Conservation (phyloP, 2,113 vertebrate genomes). For the Chloropsis hardwickii region DNA sequence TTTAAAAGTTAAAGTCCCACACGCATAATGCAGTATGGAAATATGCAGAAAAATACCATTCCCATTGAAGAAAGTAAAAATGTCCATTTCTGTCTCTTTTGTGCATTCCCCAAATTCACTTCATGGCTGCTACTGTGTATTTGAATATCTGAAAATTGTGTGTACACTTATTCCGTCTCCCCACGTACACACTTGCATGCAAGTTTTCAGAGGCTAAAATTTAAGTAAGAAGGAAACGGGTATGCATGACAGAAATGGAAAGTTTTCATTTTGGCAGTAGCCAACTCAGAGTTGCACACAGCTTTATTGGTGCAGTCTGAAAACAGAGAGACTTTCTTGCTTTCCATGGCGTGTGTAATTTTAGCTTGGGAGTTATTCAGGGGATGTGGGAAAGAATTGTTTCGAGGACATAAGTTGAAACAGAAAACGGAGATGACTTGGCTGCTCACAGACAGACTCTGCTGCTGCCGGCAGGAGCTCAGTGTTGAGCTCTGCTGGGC, state of each 20-base stretch:
- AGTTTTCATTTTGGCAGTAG: background rate
- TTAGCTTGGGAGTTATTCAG: background rate
- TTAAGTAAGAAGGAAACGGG: background rate
- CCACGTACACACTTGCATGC: rapidly evolving
- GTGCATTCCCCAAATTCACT: background rate
- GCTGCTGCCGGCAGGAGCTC: background rate
- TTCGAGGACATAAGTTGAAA: background rate
- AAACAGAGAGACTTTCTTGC: background rate
- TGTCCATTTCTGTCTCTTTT: background rate
- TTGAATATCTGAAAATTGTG: background rate
- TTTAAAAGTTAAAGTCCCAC: background rate
- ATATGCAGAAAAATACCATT: background rate
- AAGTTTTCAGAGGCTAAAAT: background rate
- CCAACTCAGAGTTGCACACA: rapidly evolving
- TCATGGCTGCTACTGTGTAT: background rate
- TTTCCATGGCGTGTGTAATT: background rate
- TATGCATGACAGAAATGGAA: background rate
- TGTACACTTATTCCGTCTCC: background rate
- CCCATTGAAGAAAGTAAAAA: background rate
- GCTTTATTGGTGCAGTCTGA: background rate
- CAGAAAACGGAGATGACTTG: background rate
- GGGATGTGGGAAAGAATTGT: background rate
- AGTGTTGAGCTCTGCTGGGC: rapidly evolving
- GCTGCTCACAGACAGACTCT: rapidly evolving
- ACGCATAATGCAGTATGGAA: background rate